Evolutionary conservation across 37 sponge, comb jelly and placozoan species (phyloP), one percentile per base, ranked within the genome.

Genomic region (Cladorhizidae sp.): DNA sequence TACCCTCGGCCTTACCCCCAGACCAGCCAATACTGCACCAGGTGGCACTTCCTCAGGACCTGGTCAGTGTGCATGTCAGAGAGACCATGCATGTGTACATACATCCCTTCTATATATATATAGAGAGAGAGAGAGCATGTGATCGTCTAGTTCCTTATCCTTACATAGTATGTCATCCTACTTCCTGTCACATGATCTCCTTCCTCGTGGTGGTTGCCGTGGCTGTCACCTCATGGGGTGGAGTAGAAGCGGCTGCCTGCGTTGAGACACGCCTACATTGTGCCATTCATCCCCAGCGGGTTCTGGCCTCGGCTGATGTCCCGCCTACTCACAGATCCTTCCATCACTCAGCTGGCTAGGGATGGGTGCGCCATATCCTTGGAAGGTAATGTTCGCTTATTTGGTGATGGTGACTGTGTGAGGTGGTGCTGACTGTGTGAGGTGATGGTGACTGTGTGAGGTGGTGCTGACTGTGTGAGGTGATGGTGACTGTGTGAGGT

Each of bases 301-400:
- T 86, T 95, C 51, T 95, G 96, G 96, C 81, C 93, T 0, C 61
- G 96, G 0, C 85, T 95, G 22, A 95, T 95, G 65, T 86, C 96
- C 2, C 85, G 96, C 7, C 21, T 95, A 8, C 71, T 92, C 41
- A 79, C 83, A 70, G 92, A 91, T 59, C 63, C 62, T 8, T 69
- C 87, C 33, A 82, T 91, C 55, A 78, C 61, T 2, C 50, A 74
- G 74, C 72, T 86, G 74, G 83, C 87, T 15, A 77, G 63, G 31
- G 79, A 78, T 9, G 92, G 92, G 28, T 91, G 92, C 78, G 83
- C 76, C 42, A n/a, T 88, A 36, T 45, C 75, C n/a, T 69, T 57
- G n/a, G 67, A 79, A 67, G 87, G 87, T 86, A 73, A 54, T 39
- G 14, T n/a, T n/a, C n/a, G n/a, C n/a, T n/a, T n/a, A n/a, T n/a